Conservation (phyloP, 2,113 vertebrate species). For the Otolemur garnettii region DNA sequence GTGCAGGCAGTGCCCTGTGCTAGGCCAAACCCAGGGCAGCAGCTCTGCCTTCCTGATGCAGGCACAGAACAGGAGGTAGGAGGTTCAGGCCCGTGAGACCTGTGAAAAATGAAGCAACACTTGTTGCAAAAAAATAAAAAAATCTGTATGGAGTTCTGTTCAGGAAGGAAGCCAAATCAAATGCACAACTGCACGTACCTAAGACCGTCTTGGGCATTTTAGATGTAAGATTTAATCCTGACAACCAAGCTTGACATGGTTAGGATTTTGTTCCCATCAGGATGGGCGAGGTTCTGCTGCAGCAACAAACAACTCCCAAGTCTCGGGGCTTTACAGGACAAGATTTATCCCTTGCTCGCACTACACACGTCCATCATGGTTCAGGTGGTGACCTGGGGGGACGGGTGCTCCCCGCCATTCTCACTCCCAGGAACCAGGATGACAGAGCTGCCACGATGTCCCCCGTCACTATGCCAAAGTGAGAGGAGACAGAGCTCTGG, state of each 20-base stretch:
- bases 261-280: neutral
- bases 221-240: rapidly evolving
- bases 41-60: neutral
- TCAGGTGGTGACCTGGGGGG: neutral
- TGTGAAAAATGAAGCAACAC: neutral
- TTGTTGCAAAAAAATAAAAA: neutral
- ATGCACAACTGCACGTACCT: rapidly evolving
- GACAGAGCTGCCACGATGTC: neutral
- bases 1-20: rapidly evolving
- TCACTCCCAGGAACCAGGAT: neutral
- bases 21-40: neutral
- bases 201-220: neutral
- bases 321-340: neutral
- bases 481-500: neutral
- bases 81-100: neutral
- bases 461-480: neutral
- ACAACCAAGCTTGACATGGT: rapidly evolving
- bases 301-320: neutral
- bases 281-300: rapidly evolving
- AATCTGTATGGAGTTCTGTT: neutral
- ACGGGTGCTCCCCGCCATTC: no score
- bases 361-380: rapidly evolving
- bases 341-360: neutral
- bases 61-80: neutral
- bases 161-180: neutral